A percentile compares a stretch with the other conserved stretches of the same genome.
Conservation (phyloP, 2,113 vertebrate genomes). For the Platysteira castanea region DNA sequence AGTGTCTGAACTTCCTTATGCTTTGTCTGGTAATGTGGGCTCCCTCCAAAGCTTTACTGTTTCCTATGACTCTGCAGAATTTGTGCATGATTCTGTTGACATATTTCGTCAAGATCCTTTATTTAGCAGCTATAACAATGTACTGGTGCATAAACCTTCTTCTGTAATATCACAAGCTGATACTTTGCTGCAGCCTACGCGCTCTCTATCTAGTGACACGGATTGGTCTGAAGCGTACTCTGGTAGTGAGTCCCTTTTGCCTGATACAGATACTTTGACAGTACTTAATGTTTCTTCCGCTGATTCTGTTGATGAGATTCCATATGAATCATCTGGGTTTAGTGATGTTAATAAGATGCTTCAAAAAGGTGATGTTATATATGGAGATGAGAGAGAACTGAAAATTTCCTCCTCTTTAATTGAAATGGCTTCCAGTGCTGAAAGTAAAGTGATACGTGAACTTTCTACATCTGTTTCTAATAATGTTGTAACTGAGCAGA, state of each 20-base stretch:
- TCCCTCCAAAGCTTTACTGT: conserved; percentile 73
- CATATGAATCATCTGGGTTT: conserved; percentile 67
- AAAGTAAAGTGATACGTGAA: conserved; percentile 61
- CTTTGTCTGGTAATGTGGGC: conserved; percentile 72
- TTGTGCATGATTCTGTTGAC: conserved; percentile 68
- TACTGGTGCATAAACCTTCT: conserved; percentile 64
- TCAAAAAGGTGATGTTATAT: conserved; percentile 50
- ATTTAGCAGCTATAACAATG: conserved; percentile 65
- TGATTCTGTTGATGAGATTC: conserved; percentile 70
- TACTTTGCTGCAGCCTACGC: conserved; percentile 74
- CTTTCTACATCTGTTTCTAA: conserved; percentile 54
- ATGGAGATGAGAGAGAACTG: conserved; percentile 69
- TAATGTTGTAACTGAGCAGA: conserved; percentile 54
- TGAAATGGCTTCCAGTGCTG: conserved; percentile 62
- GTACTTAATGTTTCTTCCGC: conserved; percentile 65
- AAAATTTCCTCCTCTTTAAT: conserved; percentile 68
- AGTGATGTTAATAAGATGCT: conserved; percentile 62
- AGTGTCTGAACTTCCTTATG: conserved; percentile 67
- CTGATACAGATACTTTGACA: conserved; percentile 69
- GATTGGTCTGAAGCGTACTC: conserved; percentile 74
- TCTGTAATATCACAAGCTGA: conserved; percentile 64
- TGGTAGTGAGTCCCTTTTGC: conserved; percentile 74
- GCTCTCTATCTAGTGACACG: conserved; percentile 73
- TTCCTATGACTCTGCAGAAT: conserved; percentile 62
- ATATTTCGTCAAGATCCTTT: conserved; percentile 62